Conservation (phyloP, 1,140 invertebrate species). For the Saccostrea cuccullata region DNA sequence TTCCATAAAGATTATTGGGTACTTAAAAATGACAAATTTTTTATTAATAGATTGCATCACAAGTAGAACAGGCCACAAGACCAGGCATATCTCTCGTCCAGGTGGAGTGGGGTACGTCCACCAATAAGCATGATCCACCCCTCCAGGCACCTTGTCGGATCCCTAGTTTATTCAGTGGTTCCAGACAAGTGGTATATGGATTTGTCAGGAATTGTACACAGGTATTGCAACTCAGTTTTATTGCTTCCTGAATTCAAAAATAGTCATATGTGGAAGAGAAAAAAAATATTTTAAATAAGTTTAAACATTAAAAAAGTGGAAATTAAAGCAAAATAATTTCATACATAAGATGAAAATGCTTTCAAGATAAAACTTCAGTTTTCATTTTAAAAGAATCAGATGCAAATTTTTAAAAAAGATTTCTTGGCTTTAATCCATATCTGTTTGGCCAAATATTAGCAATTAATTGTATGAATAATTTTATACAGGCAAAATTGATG, state of each 20-base stretch:
- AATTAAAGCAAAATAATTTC: no score
- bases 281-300: no score
- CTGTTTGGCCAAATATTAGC: no score
- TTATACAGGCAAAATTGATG: constrained; percentile 72
- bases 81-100: constrained; percentile 71
- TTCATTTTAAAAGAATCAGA: no score
- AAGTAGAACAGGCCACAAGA: constrained; percentile 69
- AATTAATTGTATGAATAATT: background rate
- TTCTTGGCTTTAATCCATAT: no score
- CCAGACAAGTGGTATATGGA: constrained; percentile 75
- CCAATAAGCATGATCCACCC: constrained; percentile 57
- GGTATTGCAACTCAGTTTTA: constrained; percentile 59
- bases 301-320: no score
- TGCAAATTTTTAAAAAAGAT: no score
- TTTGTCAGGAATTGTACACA: constrained; percentile 76
- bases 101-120: constrained; percentile 75
- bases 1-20: no score
- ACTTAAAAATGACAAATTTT: no score
- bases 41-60: constrained; percentile 59
- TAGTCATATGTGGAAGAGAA: no score
- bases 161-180: constrained; percentile 73
- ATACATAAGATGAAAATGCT: no score
- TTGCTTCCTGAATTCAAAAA: background rate
- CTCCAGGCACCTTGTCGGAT: constrained; percentile 73
- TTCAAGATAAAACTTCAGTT: no score